phyloP scores from a whole-genome alignment of 2,113 vertebrate species.

The Taurulus bubalis region DNA sequence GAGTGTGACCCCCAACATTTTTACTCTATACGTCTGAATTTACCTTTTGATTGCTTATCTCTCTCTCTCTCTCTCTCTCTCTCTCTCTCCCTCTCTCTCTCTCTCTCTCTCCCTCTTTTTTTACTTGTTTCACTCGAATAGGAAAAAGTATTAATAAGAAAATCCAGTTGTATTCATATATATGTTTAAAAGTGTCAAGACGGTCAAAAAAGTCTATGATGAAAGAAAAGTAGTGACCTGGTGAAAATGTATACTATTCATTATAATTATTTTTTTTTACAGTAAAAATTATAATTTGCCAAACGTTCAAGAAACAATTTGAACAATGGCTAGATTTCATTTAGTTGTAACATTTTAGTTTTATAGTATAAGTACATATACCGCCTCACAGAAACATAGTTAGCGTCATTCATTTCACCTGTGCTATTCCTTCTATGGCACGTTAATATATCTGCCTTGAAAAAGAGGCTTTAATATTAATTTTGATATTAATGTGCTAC shows the following conservation, averaged over 20 bases:
- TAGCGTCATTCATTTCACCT: not conserved
- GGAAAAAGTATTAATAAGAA: not conserved
- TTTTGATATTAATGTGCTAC: not conserved
- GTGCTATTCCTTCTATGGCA: not conserved
- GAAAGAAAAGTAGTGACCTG: not conserved
- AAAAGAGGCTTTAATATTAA: not conserved
- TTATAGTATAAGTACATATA: not conserved
- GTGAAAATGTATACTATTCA: not conserved
- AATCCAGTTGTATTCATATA: not conserved
- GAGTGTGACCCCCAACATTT: conserved; percentile 69
- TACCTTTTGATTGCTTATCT: not conserved
- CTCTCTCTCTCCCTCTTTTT: not conserved
- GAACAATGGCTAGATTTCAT: not conserved
- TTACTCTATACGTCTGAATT: conserved; percentile 17
- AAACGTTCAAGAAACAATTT: not conserved
- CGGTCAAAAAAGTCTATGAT: not conserved
- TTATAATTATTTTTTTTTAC: not conserved
- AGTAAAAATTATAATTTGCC: not conserved
- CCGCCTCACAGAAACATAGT: not conserved
- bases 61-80: not conserved
- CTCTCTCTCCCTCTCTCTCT: not conserved
- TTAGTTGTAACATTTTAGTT: not conserved
- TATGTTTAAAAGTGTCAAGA: not conserved
- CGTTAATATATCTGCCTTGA: not conserved
- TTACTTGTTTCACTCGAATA: not conserved